Conservation (phyloP, 2,113 vertebrate species). For the Pachycephala philippinensis region DNA sequence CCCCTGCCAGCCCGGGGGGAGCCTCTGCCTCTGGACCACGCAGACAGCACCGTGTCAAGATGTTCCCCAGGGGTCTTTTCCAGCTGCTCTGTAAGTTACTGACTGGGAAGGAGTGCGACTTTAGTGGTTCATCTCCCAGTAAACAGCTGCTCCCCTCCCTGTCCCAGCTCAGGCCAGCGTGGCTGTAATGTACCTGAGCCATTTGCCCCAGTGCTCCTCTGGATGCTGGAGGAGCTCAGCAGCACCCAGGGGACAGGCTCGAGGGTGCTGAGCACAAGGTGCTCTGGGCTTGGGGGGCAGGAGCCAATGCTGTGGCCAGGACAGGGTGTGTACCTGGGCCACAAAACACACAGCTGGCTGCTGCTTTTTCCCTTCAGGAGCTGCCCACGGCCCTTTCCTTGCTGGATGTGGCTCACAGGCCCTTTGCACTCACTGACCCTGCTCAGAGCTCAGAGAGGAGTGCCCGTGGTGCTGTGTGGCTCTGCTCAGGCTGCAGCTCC, state of each 20-base stretch:
- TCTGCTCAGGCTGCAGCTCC: not conserved
- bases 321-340: not conserved
- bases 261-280: not conserved
- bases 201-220: rapidly evolving
- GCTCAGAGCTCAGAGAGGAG: not conserved
- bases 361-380: not conserved
- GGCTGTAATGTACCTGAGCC: not conserved
- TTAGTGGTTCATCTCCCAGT: not conserved
- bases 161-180: not conserved
- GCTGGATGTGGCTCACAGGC: not conserved
- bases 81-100: not conserved
- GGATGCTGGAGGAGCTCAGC: not conserved
- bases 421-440: not conserved
- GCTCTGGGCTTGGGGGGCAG: not conserved
- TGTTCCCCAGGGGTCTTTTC: not conserved
- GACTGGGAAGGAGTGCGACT: not conserved
- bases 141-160: not conserved
- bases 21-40: not conserved
- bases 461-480: not conserved
- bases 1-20: not conserved
- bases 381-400: not conserved
- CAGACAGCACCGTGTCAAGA: not conserved
- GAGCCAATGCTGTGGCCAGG: not conserved
- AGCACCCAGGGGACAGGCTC: not conserved
- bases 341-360: not conserved